A percentile compares a stretch with the other conserved stretches of the same genome.
Evolutionary conservation across 2,113 vertebrate genomes (phyloP).

Genomic region (Melanotaenia duboulayi): DNA sequence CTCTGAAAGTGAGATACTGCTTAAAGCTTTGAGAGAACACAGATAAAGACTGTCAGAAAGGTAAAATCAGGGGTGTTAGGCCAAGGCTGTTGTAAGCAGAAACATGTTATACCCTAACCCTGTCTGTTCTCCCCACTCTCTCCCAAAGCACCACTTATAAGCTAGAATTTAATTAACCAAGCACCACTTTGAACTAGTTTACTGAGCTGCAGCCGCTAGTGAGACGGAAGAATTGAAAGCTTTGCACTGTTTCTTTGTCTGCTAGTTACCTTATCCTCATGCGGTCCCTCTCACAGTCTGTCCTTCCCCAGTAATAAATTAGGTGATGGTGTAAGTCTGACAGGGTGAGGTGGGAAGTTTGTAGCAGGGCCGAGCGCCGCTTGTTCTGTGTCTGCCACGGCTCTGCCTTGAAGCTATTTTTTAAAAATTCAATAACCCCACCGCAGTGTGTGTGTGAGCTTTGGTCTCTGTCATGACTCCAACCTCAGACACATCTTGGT

Average conservation of each 20-base stretch:
- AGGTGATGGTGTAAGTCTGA: slow-evolving; percentile 42
- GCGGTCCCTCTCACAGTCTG: slow-evolving; percentile 6
- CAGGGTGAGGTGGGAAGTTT: slow-evolving; percentile 44
- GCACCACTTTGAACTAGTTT: slow-evolving; percentile 62
- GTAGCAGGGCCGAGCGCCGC: slow-evolving; percentile 1
- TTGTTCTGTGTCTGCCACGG: slow-evolving; percentile 7
- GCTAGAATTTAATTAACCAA: slow-evolving; percentile 77
- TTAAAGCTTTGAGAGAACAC: slow-evolving; percentile 19
- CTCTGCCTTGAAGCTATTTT: slow-evolving; percentile 6
- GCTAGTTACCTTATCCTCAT: slow-evolving; percentile 35
- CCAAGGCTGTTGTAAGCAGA: slow-evolving; percentile 51
- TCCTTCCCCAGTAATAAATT: slow-evolving; percentile 61
- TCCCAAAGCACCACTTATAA: slow-evolving; percentile 74
- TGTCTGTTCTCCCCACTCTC: slow-evolving; percentile 40
- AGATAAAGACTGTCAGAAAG: slow-evolving; percentile 28
- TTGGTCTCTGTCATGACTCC: slow-evolving; percentile 23
- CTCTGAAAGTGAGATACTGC: slow-evolving; percentile 42
- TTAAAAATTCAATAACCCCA: slow-evolving; percentile 19
- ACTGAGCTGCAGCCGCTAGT: slow-evolving; percentile 53
- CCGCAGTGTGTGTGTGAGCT: slow-evolving; percentile 26
- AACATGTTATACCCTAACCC: slow-evolving; percentile 56
- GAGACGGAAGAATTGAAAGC: slow-evolving; percentile 52
- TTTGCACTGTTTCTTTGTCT: slow-evolving; percentile 56
- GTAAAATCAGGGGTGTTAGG: slow-evolving; percentile 46
- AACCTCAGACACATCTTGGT: slow-evolving; percentile 9